Percentiles rank a stretch among this genome's conserved stretches.
These are phyloP conservation scores for Lycocorax pyrrhopterus DNA, from an alignment of 2,113 vertebrate species.

Conservation along the genomic window DNA sequence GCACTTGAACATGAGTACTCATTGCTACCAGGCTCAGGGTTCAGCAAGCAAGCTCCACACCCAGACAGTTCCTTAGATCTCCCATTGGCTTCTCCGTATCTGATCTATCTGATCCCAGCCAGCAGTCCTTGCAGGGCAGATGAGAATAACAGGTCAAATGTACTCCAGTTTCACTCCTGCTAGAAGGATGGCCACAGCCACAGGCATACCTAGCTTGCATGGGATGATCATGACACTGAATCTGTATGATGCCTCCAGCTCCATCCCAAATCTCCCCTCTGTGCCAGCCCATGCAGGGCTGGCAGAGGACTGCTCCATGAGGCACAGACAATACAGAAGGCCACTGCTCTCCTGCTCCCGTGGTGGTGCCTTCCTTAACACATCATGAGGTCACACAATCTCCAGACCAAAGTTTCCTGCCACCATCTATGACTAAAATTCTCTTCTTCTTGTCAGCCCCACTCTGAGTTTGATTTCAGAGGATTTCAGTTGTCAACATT, in stretches of 20 bases:
- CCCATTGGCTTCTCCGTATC: not conserved
- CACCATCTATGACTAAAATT: not conserved
- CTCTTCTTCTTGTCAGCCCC: not conserved
- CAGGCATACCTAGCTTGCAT: not conserved
- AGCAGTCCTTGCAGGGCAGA: not conserved
- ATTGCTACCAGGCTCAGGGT: not conserved
- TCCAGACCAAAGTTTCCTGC: not conserved
- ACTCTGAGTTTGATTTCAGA: not conserved
- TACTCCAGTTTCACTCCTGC: not conserved
- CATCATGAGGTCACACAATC: not conserved
- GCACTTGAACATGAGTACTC: not conserved
- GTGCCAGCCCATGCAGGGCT: not conserved
- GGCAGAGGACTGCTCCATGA: not conserved
- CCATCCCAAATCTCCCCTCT: not conserved
- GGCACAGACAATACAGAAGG: not conserved
- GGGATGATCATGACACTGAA: not conserved
- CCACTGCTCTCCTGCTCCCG: not conserved
- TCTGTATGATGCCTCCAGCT: not conserved
- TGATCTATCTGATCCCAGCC: not conserved
- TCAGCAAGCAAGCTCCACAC: not conserved
- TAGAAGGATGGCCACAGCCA: not conserved
- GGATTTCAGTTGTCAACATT: not conserved
- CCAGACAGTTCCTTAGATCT: not conserved
- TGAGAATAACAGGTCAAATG: not conserved
- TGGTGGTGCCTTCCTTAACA: not conserved